Evolutionary conservation across 2,888 invertebrate species (phyloP), one percentile per base, ranked within the genome.

Genomic region (Amiota mariae): DNA sequence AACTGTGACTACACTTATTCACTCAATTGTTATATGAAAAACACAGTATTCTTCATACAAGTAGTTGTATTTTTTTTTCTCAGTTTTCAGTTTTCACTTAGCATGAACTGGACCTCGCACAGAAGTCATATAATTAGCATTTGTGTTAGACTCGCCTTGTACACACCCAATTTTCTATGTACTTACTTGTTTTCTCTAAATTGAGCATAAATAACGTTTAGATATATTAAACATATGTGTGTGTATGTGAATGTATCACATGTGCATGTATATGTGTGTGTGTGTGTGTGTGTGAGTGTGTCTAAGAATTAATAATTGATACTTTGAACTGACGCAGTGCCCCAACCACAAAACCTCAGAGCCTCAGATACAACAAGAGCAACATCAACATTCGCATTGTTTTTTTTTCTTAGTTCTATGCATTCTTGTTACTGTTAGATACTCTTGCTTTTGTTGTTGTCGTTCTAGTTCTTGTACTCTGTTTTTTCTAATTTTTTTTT

Each of bases 101-200:
- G 6, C 36, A 6, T 36, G 36, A 36, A 36, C 36, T 36, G 36
- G 36, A 36, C 36, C 36, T 36, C 6, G 59, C 15, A 59, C 79
- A 74, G 79, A 79, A 74, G 80, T 74, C 75, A 78, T 86, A 87
- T 85, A 84, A 84, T 84, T 84, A 87, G 87, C 84, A 81, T 87
- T 84, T 78, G 85, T 71, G 75, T 79, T 67, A 75, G 81, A 84
- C 86, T 81, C 80, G 84, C 84, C 86, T 83, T 77, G 85, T 78
- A 75, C 83, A 83, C 83, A 84, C 79, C 67, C 75, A 79, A 78
- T 78, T 81, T 77, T 36, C 36, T 36, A 20, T 54, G 20, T 24
- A 12, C 2, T 24, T 24, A 24, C 18, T 68, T 54, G 54, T 54
- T 47, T 36, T 68, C 61, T 59, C 64, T 74, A 71, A 67, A 66